Evolutionary conservation across 2,113 vertebrate species (phyloP), one percentile per base, ranked within the genome.

Genomic region (human): DNA sequence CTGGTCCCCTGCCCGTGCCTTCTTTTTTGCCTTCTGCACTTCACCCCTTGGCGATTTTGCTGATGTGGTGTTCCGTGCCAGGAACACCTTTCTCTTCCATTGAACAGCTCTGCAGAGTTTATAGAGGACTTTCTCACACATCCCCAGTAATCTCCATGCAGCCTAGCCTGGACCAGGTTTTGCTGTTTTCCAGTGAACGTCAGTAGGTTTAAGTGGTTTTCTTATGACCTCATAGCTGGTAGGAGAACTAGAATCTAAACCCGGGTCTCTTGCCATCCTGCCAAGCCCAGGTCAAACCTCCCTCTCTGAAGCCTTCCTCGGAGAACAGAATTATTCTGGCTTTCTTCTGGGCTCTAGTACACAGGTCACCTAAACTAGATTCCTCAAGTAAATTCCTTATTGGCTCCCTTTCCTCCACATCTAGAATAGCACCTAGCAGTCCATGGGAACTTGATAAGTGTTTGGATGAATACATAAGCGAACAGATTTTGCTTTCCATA

Each of bases 1-100:
- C 7, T 14, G 5, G 59, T 76, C 57, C 83, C 75, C 52, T 40
- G 87, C 61, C 61, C 5, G 5, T 64, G 61, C 61, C 61, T 64
- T 64, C 61, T 64, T 64, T 57, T 22, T 1, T 35, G 30, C 32
- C 76, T 48, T 73, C 25, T 4, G 6, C n/a, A 0, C 35, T 27
- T 55, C 8, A 76, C 13, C 64, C 50, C 0, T 0, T 6, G 90
- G 22, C 57, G 40, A 14, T 57, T 79, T 72, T 66, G 38, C 89
- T 0, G 14, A 40, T 20, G 8, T 20, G 0, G 1, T 0, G 5
- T 18, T 84, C 75, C 6, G 2, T 0, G 10, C 80, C n/a, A 22
- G 48, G 76, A 43, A 5, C 1, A 1, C 35, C 23, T 55, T 40
- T 22, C 61, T 61, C 18, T 38, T n/a, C 25, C 48, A 3, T 4